Percentiles rank a stretch among this genome's conserved stretches.
Evolutionary conservation across 2,113 vertebrate species (phyloP).

Genomic region (Tragelaphus buxtoni): DNA sequence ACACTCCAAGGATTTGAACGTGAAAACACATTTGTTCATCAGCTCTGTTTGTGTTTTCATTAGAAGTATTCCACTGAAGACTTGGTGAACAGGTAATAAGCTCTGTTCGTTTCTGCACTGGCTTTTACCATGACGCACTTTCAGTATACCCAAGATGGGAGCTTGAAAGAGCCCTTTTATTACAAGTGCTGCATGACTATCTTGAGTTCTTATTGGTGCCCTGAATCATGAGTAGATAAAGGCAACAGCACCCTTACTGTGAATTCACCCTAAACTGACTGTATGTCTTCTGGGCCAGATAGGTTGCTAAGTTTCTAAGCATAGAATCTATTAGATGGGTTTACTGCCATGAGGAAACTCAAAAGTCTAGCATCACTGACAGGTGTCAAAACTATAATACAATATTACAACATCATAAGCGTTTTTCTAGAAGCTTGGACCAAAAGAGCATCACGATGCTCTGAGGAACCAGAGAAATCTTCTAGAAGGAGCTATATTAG

Average conservation of each 20-base stretch:
- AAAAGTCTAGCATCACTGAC: not conserved
- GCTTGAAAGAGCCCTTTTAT: not conserved
- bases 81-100: constrained; percentile 12
- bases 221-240: not conserved
- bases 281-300: no score
- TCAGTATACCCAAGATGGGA: accelerated
- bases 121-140: no score
- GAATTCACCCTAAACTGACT: accelerated
- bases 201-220: not conserved
- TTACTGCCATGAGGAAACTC: not conserved
- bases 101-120: accelerated
- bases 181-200: not conserved
- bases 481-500: not conserved
- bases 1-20: not conserved
- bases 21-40: constrained; percentile 56
- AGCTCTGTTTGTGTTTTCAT: constrained; percentile 45
- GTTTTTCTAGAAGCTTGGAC: not conserved
- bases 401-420: no score
- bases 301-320: not conserved
- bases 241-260: accelerated
- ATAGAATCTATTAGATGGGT: not conserved
- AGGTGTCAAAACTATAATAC: not conserved
- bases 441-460: not conserved
- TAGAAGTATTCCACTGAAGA: constrained; percentile 63
- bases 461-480: no score